These are phyloP conservation scores for Diuraphis noxia DNA, from an alignment of 1,140 invertebrate species.

Conservation along the genomic window DNA sequence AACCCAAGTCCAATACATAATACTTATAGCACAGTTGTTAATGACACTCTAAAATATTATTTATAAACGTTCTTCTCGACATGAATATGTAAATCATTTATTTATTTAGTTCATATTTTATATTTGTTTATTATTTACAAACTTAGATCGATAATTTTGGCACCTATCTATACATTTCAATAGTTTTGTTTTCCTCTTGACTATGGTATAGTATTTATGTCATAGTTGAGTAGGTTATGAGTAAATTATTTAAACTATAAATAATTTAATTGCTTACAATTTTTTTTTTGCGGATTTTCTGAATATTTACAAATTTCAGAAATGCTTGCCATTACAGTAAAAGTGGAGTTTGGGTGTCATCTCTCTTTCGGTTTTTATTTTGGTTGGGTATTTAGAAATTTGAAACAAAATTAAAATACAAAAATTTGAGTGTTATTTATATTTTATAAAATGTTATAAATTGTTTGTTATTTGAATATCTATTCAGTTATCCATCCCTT, in stretches of 20 bases:
- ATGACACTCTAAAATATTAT: constrained; percentile 3
- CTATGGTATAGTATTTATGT: background rate
- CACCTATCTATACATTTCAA: background rate
- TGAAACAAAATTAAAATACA: too few species aligned
- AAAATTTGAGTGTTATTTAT: too few species aligned
- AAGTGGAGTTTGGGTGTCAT: too few species aligned
- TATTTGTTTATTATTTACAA: background rate
- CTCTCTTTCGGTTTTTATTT: too few species aligned
- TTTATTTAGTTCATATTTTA: background rate
- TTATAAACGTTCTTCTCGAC: background rate
- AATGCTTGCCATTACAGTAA: too few species aligned
- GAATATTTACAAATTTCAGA: too few species aligned
- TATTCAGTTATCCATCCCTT: too few species aligned
- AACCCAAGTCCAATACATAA: constrained; percentile 18
- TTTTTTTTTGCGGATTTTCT: too few species aligned
- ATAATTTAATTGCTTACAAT: background rate
- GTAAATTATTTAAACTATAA: background rate
- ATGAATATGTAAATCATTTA: background rate
- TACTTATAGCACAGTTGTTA: constrained; percentile 4
- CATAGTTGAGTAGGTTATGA: background rate
- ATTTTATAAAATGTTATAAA: too few species aligned
- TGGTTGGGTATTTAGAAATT: too few species aligned
- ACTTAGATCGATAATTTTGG: background rate
- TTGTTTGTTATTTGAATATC: too few species aligned
- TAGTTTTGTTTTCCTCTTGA: background rate